These are phyloP conservation scores for Drosophila sulfurigaster DNA, from an alignment of 1,140 invertebrate species.

Conservation along the genomic window DNA sequence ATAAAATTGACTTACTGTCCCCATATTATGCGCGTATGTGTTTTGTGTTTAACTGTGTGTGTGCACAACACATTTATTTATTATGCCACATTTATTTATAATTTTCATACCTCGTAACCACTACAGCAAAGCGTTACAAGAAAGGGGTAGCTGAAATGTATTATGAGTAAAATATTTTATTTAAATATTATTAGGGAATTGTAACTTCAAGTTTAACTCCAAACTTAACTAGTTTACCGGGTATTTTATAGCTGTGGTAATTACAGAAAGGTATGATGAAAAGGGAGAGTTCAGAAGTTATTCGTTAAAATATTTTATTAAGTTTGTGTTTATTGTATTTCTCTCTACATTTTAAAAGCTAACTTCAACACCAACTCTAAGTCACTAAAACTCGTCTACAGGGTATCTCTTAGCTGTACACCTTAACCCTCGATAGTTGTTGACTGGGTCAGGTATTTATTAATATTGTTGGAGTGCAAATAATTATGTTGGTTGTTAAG, in stretches of 20 bases:
- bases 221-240: no score
- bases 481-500: conserved; percentile 74
- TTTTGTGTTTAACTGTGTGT: not conserved
- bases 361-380: not conserved
- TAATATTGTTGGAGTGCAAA: conserved; percentile 76
- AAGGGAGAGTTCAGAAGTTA: no score
- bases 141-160: not conserved
- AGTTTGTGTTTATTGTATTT: no score
- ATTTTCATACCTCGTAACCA: conserved; percentile 17
- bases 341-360: no score
- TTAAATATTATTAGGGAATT: no score
- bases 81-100: conserved; percentile 58
- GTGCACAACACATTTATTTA: conserved; percentile 65
- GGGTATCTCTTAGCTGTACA: not conserved
- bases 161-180: no score
- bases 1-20: conserved; percentile 79
- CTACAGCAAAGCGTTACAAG: not conserved
- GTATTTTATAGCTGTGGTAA: no score
- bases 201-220: no score
- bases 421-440: not conserved
- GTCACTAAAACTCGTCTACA: not conserved
- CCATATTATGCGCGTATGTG: conserved; percentile 55
- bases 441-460: conserved; percentile 48
- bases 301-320: no score
- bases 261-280: no score